These are phyloP conservation scores for Falco concolor DNA, from an alignment of 2,797 vertebrate species.

Conservation along the genomic window DNA sequence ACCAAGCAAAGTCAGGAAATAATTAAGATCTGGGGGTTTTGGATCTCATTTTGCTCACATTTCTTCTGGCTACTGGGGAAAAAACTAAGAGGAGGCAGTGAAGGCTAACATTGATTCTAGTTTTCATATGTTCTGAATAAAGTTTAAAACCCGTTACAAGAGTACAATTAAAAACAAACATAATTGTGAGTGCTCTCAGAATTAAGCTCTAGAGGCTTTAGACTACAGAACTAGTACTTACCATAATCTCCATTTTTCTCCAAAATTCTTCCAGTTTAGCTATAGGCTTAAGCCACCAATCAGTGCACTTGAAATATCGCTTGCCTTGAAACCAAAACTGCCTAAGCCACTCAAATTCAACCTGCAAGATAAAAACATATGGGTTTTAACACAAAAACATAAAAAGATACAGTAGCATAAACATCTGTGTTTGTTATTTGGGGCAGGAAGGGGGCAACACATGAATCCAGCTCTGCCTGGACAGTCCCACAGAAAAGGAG, in stretches of 20 bases:
- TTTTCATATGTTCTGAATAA: constrained; percentile 7
- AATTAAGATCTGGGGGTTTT: neutral
- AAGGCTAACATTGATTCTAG: neutral
- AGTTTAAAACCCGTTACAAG: neutral
- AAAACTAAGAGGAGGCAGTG: neutral
- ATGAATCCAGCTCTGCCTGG: neutral
- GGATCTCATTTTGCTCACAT: neutral
- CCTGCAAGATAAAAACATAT: constrained; percentile 70
- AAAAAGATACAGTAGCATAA: neutral
- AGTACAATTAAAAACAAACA: constrained; percentile 32
- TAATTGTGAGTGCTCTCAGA: neutral
- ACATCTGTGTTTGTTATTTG: neutral
- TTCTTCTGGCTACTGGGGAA: neutral
- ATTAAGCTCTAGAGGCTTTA: neutral
- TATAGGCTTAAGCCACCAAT: constrained; percentile 93
- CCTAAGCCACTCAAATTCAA: constrained; percentile 95
- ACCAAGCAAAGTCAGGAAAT: neutral
- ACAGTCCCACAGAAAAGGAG: neutral
- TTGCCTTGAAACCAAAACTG: constrained; percentile 98
- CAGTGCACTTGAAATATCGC: constrained; percentile 86
- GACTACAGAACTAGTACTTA: constrained; percentile 66
- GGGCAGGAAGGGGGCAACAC: neutral
- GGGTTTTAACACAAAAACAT: neutral
- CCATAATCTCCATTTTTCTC: constrained; percentile 92
- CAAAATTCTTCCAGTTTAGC: constrained; percentile 87